Evolutionary conservation across 23 tunicate genomes (phyloP), one percentile per base, ranked within the genome.

Genomic region (Halocynthia aurantium): DNA sequence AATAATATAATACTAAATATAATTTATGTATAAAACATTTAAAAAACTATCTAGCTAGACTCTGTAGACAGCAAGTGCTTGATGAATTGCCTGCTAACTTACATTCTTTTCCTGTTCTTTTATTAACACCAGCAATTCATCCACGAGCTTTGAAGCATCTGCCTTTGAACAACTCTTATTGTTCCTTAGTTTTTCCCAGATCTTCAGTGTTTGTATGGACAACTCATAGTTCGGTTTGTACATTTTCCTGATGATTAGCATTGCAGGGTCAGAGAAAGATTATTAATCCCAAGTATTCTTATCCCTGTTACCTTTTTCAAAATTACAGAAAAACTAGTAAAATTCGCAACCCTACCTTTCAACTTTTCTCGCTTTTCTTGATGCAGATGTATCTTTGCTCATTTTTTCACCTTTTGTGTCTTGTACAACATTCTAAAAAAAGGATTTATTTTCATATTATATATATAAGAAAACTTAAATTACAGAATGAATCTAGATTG

Each of bases 161-260:
- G 76, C 80, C 53, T 81, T 86, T 10, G 87, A 50, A 55, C 78
- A 62, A 58, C 62, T 77, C 74, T 92, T 92, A 50, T 92, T 87
- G 60, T 82, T 86, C 69, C 99, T 69, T n/a, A 96, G 75, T 54
- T 88, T 96, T 72, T 96, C 99, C 99, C 99, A 96, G 10, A 89
- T 79, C 78, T 96, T 96, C 65, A 91, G 81, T 7, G 91, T 80
- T 63, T 85, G 76, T 10, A 10, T 20, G 49, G 91, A 76, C 17
- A 89, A 52, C 62, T 96, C 96, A 90, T 81, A 96, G 53, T 86
- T 85, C 7, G 99, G 99, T 18, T 89, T 89, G 62, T 82, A 78
- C 88, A 82, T 88, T 71, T 92, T 80, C 61, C 98, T 86, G 64
- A 12, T n/a, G 17, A 58, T 13, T 13, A 58, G 63, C 63, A 11